Base-by-base conservation (phyloP, 1,140 invertebrate genomes). In the Aphaenogaster ashmeadi region DNA sequence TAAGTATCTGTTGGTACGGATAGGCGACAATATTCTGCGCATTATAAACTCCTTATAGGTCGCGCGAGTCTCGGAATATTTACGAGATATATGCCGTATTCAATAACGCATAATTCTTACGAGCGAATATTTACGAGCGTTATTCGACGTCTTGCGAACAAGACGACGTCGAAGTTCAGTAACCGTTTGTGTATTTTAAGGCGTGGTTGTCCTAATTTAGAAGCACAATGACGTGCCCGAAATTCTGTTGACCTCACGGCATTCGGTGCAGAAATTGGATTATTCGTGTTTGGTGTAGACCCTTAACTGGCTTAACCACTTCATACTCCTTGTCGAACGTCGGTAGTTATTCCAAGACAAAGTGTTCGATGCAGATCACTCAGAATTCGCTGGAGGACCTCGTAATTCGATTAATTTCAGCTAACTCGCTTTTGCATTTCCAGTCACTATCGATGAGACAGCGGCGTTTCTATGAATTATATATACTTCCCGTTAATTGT, bases 401-500 rank as follows among this genome's bases (percentile, higher is more conserved):
- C 33, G 62, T 91, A 91, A 91, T 91, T 91, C 77, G 89, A 91
- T 91, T 91, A 91, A 91, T 91, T 91, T 78, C 60, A 81, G 62
- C 84, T 78, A 89, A 89, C 87, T 74, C 71, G 88, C 87, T 91
- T 74, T 62, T 44, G 50, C 64, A 87, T 80, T 71, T 87, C 47
- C 83, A 64, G 69, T 58, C 52, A 47, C 83, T 66, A 54, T 80
- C 72, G 58, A 78, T 79, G 52, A 77, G 81, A 33, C 56, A 41
- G 75, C 47, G 60, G 15, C 27, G 47, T 86, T 77, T 54, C 83
- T 41, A 41, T 50, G 74, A 67, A 52, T 52, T 79, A 86, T 66
- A 64, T 47, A 75, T 62, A 74, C 15, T 44, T 13, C 27, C 18
- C 47, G 36, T 58, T 38, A 84, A 75, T 84, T 60, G 80, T 60